Percentiles rank a stretch among this genome's conserved stretches.
Evolutionary conservation across 1,140 invertebrate genomes (phyloP).

Genomic region (Paraescarpia echinospica): DNA sequence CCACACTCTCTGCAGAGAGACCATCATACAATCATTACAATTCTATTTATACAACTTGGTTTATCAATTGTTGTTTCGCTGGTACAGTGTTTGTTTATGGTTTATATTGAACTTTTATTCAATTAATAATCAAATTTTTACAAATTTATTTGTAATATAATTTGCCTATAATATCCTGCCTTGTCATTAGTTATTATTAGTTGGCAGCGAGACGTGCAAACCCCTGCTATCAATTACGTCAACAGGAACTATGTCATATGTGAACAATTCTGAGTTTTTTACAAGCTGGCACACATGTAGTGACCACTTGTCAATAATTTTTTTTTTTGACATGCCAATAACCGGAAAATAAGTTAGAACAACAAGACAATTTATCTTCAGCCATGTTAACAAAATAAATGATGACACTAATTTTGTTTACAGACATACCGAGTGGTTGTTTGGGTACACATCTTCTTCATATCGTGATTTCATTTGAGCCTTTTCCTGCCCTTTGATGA

Average conservation of each 20-base stretch:
- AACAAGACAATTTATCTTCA: not conserved
- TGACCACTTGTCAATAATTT: not conserved
- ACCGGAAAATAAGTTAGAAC: slow-evolving; percentile 6
- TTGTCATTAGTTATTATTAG: not conserved
- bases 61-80: not conserved
- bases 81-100: too few relatives aligned
- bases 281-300: not conserved
- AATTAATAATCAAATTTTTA: not conserved
- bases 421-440: slow-evolving; percentile 77
- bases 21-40: not conserved
- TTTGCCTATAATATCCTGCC: not conserved
- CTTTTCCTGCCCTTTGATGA: slow-evolving; percentile 84
- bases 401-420: not conserved
- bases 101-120: not conserved
- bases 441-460: slow-evolving; percentile 90
- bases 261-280: not conserved
- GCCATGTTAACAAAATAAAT: not conserved
- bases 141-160: not conserved
- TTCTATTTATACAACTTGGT: not conserved
- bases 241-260: too few relatives aligned
- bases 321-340: not conserved
- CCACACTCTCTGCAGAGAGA: slow-evolving; percentile 72
- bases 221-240: not conserved
- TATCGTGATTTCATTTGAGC: slow-evolving; percentile 83
- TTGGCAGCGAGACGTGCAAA: not conserved